These are phyloP conservation scores for Rhagonycha fulva DNA, from an alignment of 2,888 invertebrate species.

Conservation along the genomic window DNA sequence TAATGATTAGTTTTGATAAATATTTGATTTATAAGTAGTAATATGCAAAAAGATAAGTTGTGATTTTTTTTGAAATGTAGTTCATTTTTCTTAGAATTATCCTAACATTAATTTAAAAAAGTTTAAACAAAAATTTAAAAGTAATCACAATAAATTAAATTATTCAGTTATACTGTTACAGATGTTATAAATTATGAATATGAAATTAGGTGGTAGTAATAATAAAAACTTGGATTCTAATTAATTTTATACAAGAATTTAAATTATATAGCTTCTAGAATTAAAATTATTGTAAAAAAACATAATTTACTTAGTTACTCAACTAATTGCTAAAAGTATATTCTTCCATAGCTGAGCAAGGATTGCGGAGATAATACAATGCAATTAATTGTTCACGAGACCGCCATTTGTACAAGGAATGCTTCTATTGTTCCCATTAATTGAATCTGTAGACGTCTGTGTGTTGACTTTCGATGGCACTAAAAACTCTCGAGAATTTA, in stretches of 20 bases:
- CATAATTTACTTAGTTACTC: conserved; percentile 16
- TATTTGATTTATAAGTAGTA: no score
- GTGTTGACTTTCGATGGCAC: conserved; percentile 18
- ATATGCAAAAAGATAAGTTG: no score
- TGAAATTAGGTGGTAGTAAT: background rate
- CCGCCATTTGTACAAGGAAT: conserved; percentile 50
- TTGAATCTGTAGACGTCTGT: conserved; percentile 43
- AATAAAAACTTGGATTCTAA: background rate
- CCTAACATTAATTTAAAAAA: background rate
- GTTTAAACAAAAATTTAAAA: no score
- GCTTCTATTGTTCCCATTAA: conserved; percentile 50
- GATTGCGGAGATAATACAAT: conserved; percentile 29
- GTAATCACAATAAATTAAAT: background rate
- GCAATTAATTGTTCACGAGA: conserved; percentile 44
- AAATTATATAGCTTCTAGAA: background rate
- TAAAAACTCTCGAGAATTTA: conserved; percentile 24
- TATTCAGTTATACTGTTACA: no score
- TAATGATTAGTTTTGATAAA: no score
- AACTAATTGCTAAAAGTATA: conserved; percentile 17
- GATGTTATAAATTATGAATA: background rate
- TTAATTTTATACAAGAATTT: background rate
- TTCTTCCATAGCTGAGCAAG: conserved; percentile 26
- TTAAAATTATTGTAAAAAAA: background rate
- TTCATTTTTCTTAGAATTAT: no score
- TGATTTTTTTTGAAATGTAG: no score